Base-by-base conservation (phyloP, 2,113 vertebrate genomes). In the Bostrychus sinensis region DNA sequence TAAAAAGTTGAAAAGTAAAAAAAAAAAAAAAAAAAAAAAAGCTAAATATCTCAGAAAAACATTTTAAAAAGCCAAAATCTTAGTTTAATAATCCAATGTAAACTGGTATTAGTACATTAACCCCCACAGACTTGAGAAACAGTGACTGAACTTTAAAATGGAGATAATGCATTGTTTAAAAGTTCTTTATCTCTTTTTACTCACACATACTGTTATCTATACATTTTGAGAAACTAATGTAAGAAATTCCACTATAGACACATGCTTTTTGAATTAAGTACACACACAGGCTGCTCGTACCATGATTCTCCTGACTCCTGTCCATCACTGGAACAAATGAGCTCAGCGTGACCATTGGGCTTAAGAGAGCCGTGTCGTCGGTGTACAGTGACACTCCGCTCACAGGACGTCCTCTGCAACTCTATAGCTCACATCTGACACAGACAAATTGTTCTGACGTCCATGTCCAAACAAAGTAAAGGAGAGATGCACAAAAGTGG, bases 251-350 rank as follows among this genome's bases (percentile, higher is more conserved):
- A 39, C 10, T 13, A 4, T 39, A 12, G 14, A 39, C 10, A 13
- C 3, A 39, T 3, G 1, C 37, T 39, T 39, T 11, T 39, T 12
- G n/a, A n/a, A n/a, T n/a, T n/a, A n/a, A n/a, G n/a, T n/a, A n/a
- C n/a, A n/a, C 14, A 3, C 1, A 8, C 30, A 32, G 12, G 5
- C 19, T 45, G n/a, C 9, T 20, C 19, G n/a, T n/a, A 7, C 5
- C 0, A 14, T 3, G 42, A 20, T 45, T 45, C 25, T 7, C 2
- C 9, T 55, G 53, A 55, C 12, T 12, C 12, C 22, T 19, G 62
- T 19, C 57, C 17, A 25, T 68, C 43, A 30, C 53, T 70, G 76
- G 80, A 76, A 72, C 57, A 59, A 72, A 62, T 76, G 72, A 82
- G 64, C 38, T 79, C 68, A 82, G 39, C n/a, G 2, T 5, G 53